phyloP scores from a whole-genome alignment of 2,113 vertebrate genomes.

The Protobothrops flavoviridis region DNA sequence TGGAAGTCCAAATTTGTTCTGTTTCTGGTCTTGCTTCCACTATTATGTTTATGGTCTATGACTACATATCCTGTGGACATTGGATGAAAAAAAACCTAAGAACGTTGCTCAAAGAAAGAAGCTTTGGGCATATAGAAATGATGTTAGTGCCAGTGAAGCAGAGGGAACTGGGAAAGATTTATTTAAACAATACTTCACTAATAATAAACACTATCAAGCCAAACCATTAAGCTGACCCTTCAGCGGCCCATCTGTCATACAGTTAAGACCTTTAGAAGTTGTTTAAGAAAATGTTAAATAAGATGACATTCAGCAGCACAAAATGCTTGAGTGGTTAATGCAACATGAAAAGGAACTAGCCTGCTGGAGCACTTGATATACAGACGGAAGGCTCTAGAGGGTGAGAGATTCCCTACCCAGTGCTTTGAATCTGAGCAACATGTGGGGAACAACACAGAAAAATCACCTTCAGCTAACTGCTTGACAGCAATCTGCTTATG shows the following conservation, averaged over 20 bases:
- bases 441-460: not conserved
- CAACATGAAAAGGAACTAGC: slow-evolving; percentile 66
- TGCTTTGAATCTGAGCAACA: slow-evolving; percentile 64
- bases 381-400: slow-evolving; percentile 57
- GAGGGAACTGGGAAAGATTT: slow-evolving; percentile 52
- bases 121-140: slow-evolving; percentile 21
- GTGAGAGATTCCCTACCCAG: slow-evolving; percentile 54
- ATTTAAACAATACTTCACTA: slow-evolving; percentile 69
- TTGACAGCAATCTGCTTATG: slow-evolving; percentile 24
- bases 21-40: not conserved
- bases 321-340: slow-evolving; percentile 73
- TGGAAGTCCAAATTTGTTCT: not conserved
- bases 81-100: not conserved
- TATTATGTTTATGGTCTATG: not conserved
- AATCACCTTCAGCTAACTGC: not conserved
- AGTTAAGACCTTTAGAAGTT: slow-evolving; percentile 77
- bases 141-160: not conserved
- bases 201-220: slow-evolving; percentile 72
- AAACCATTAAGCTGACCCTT: slow-evolving; percentile 68
- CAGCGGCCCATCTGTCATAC: slow-evolving; percentile 73
- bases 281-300: slow-evolving; percentile 80
- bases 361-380: slow-evolving; percentile 64
- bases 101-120: slow-evolving; percentile 19
- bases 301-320: slow-evolving; percentile 75
- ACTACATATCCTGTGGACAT: not conserved